Base-by-base conservation (phyloP, 2,888 invertebrate genomes). In the Argynnis bischoffii region DNA sequence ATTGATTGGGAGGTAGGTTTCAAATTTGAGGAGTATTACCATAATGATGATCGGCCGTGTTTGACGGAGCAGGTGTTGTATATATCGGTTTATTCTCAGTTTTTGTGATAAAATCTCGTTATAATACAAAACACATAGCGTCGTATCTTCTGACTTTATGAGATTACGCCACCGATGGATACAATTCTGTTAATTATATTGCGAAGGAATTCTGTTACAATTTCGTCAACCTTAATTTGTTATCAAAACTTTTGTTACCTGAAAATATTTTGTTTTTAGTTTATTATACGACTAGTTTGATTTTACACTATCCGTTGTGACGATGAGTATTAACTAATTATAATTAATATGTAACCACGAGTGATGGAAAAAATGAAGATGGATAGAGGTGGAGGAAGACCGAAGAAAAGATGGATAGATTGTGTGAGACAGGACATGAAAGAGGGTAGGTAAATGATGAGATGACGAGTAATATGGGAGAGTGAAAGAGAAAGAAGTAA, bases 31-130 rank as follows among this genome's bases (percentile, higher is more conserved):
- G 76, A 81, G 82, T 84, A 92, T 91, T 91, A 91, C 83, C 90
- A 89, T 91, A 90, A 91, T 89, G 88, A 89, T 87, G 84, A 86
- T 83, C 84, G 83, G 86, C 82, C 84, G 86, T 83, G 86, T 90
- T 89, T 88, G 89, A 89, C 87, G 85, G 84, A 90, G 90, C 92
- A 92, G 92, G 92, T 92, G 92, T 89, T 80, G 86, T 83, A 82
- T 85, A 81, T 89, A 89, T 90, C 87, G 85, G 89, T 88, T 89
- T 87, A 89, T 90, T 90, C 89, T 89, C 87, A 79, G 88, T 88
- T 91, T 90, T 90, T 90, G 89, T 87, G 85, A 86, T 87, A 86
- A 90, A 89, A 89, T 90, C 89, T 89, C 86, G 87, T 90, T 90
- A 87, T 84, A 82, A 81, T 83, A 85, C 82, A 85, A 86, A 87